phyloP scores from a whole-genome alignment of 1,140 invertebrate species.

The Gonatopus flavifemur region DNA sequence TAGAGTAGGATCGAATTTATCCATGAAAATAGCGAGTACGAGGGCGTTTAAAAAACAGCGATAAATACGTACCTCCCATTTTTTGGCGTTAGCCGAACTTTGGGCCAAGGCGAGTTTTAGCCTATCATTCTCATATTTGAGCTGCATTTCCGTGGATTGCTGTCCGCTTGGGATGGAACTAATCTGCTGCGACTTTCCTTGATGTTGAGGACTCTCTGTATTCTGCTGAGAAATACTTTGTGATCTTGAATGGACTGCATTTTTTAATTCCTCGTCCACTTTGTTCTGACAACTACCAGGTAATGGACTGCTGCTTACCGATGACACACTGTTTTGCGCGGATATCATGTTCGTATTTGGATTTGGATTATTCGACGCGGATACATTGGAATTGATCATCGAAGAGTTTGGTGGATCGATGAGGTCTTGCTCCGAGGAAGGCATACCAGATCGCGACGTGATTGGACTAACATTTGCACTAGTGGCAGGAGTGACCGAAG shows the following conservation, averaged over 20 bases:
- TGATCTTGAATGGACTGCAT: slow-evolving; percentile 53
- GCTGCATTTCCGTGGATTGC: slow-evolving; percentile 76
- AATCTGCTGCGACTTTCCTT: slow-evolving; percentile 46
- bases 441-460: slow-evolving; percentile 65
- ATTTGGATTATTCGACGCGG: slow-evolving; percentile 54
- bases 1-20: no score
- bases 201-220: slow-evolving; percentile 56
- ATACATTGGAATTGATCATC: slow-evolving; percentile 56
- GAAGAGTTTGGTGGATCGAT: slow-evolving; percentile 59
- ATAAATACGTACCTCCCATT: slow-evolving; percentile 76
- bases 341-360: slow-evolving; percentile 54
- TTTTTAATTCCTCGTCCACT: slow-evolving; percentile 53
- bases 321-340: slow-evolving; percentile 54
- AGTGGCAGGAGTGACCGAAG: slow-evolving; percentile 77
- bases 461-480: slow-evolving; percentile 85
- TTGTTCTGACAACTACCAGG: slow-evolving; percentile 49
- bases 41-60: not conserved
- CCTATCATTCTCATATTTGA: slow-evolving; percentile 97
- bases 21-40: not conserved
- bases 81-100: slow-evolving; percentile 95
- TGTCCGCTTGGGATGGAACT: slow-evolving; percentile 33
- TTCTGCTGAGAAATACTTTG: slow-evolving; percentile 54
- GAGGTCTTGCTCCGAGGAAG: slow-evolving; percentile 54
- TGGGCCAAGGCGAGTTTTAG: slow-evolving; percentile 94
- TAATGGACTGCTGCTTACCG: slow-evolving; percentile 55